phyloP scores from a whole-genome alignment of 2,797 vertebrate genomes.

The Bradypodion pumilum region DNA sequence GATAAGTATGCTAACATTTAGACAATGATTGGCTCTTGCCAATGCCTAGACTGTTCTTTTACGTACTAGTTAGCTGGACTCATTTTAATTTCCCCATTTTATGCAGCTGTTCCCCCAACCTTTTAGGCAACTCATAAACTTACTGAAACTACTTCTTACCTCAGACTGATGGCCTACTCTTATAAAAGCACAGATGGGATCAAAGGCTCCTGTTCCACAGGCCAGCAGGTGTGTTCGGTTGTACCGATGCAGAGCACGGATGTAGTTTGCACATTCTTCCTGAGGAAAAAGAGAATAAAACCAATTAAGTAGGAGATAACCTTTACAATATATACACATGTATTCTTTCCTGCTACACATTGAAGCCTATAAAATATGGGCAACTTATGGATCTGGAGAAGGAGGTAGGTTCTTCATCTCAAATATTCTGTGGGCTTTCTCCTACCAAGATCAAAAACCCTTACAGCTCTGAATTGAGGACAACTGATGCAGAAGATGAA shows the following conservation, averaged over 20 bases:
- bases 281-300: constrained; percentile 58
- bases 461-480: too few species aligned
- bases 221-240: constrained; percentile 91
- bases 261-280: constrained; percentile 94
- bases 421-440: too few species aligned
- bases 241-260: constrained; percentile 90
- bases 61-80: too few species aligned
- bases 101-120: too few species aligned
- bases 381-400: too few species aligned
- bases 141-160: constrained; percentile 75
- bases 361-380: not conserved
- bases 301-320: not conserved
- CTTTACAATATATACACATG: not conserved
- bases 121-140: not conserved
- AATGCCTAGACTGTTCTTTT: too few species aligned
- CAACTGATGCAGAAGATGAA: not conserved
- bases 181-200: constrained; percentile 86
- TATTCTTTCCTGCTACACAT: not conserved
- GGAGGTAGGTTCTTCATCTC: too few species aligned
- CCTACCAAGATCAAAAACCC: too few species aligned
- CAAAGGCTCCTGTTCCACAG: constrained; percentile 95
- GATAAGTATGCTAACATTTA: too few species aligned
- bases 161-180: constrained; percentile 83
- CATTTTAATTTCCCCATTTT: too few species aligned
- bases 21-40: too few species aligned